Evolutionary conservation across 2,888 invertebrate species (phyloP).

Genomic region (Gortyna flavago): DNA sequence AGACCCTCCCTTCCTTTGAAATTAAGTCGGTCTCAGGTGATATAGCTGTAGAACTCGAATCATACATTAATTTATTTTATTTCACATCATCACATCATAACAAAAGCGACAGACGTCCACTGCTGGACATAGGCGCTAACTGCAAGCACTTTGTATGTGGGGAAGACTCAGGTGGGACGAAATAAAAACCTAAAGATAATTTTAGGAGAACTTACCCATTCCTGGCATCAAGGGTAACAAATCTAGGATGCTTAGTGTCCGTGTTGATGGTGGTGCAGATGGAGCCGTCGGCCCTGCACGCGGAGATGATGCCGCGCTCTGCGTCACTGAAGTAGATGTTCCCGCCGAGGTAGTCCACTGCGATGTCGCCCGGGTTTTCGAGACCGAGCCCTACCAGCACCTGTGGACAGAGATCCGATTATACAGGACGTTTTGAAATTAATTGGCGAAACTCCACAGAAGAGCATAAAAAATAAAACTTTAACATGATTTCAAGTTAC

Average conservation of each 20-base stretch:
- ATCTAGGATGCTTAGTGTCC: slow-evolving; percentile 91
- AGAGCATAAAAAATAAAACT: no score
- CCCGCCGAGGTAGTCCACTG: slow-evolving; percentile 94
- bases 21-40: no score
- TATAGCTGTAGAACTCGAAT: no score
- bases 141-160: no score
- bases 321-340: slow-evolving; percentile 96
- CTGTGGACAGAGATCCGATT: slow-evolving; percentile 70
- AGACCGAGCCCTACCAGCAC: slow-evolving; percentile 92
- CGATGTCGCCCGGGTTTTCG: slow-evolving; percentile 93
- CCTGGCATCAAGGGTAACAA: slow-evolving; percentile 92
- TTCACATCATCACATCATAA: no score
- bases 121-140: no score
- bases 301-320: slow-evolving; percentile 92
- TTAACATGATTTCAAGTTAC: no score
- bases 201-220: slow-evolving; percentile 88
- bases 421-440: background rate
- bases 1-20: background rate
- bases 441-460: no score
- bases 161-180: background rate
- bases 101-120: no score
- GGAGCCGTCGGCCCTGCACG: slow-evolving; percentile 92
- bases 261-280: slow-evolving; percentile 92
- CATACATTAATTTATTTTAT: no score
- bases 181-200: background rate